Conservation (phyloP, 1,140 invertebrate genomes). For the Polyergus mexicanus region DNA sequence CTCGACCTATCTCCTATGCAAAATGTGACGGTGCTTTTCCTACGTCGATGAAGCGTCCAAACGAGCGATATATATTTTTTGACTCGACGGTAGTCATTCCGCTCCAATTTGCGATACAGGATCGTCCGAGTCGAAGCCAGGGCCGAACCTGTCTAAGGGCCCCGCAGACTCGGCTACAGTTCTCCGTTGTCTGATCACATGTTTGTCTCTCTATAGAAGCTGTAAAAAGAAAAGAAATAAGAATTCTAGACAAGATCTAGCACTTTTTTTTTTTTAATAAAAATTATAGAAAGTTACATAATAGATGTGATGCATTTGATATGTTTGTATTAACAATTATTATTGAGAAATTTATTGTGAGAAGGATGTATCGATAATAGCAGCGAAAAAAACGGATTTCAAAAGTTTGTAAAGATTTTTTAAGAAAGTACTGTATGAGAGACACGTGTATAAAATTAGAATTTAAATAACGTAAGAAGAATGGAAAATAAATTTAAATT, state of each 20-base stretch:
- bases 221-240: conserved; percentile 1
- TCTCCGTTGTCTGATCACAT: neutral
- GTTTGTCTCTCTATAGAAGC: neutral
- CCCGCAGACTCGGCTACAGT: neutral
- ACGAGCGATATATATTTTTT: conserved; percentile 38
- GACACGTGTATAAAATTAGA: neutral
- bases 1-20: conserved; percentile 85
- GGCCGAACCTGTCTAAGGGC: conserved; percentile 38
- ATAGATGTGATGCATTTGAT: neutral
- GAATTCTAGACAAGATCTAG: neutral
- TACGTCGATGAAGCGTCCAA: neutral
- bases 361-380: neutral
- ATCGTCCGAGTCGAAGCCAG: conserved; percentile 47
- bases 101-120: conserved; percentile 61
- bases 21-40: conserved; percentile 36
- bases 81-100: conserved; percentile 54
- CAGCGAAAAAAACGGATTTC: neutral
- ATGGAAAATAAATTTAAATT: neutral
- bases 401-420: neutral
- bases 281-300: neutral
- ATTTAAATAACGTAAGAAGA: neutral
- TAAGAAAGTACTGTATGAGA: neutral
- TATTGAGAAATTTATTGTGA: neutral
- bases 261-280: neutral
- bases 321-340: neutral